Percentiles rank a stretch among this genome's conserved stretches.
Evolutionary conservation across 2,888 invertebrate genomes (phyloP).

Genomic region (Hydrotaea cyrtoneurina): DNA sequence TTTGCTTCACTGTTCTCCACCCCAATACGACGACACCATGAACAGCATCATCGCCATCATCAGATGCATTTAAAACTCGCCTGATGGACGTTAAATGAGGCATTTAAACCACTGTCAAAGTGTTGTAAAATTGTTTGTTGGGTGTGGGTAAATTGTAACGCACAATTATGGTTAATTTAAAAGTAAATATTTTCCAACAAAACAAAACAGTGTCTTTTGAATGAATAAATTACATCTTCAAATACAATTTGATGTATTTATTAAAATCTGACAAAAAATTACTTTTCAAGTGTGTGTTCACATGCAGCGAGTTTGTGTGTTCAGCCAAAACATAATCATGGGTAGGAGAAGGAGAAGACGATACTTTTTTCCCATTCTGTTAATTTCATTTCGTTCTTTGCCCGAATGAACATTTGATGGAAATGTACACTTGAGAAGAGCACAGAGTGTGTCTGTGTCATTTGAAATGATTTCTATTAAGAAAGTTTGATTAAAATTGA

Average conservation of each 20-base stretch:
- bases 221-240: neutral
- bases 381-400: neutral
- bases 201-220: neutral
- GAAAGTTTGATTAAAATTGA: constrained; percentile 55
- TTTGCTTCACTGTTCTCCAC: too few relatives aligned
- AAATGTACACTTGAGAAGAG: neutral
- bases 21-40: too few relatives aligned
- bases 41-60: too few relatives aligned
- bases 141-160: constrained; percentile 21
- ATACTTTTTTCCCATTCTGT: neutral
- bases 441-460: neutral
- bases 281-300: constrained; percentile 28
- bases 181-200: neutral
- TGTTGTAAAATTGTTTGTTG: neutral
- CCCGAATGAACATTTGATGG: neutral
- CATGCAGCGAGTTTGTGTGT: neutral
- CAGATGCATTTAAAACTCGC: too few relatives aligned
- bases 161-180: constrained; percentile 44
- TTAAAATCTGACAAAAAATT: constrained; percentile 42
- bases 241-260: constrained; percentile 47
- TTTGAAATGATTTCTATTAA: constrained; percentile 46
- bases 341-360: neutral
- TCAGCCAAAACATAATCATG: neutral
- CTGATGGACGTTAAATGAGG: neutral
- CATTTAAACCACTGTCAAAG: neutral